phyloP scores from a whole-genome alignment of 1,140 invertebrate genomes.

The Ceratoteleas bidentatus region DNA sequence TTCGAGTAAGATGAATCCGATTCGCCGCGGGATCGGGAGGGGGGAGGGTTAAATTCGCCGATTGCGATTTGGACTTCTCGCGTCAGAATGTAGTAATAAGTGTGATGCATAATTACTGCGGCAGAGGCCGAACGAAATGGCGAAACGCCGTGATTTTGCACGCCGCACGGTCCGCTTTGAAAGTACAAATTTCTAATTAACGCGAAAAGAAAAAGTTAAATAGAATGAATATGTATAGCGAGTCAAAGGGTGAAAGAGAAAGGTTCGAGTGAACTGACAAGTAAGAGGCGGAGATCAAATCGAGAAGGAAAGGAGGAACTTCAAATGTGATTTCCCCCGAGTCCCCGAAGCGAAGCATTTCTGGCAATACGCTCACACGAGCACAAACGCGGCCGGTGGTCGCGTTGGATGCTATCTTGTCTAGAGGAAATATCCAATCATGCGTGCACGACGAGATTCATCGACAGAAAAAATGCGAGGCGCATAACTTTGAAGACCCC shows the following conservation, averaged over 20 bases:
- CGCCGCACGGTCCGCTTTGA: conserved; percentile 36
- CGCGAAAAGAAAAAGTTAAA: conserved; percentile 59
- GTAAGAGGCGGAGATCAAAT: conserved; percentile 62
- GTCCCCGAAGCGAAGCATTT: conserved; percentile 67
- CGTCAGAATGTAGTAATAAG: conserved; percentile 33
- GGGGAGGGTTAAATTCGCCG: no score
- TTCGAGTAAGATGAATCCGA: no score
- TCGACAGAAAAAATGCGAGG: conserved; percentile 62
- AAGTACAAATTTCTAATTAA: conserved; percentile 60
- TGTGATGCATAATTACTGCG: conserved; percentile 30
- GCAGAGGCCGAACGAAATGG: conserved; percentile 11
- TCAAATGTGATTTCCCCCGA: conserved; percentile 71
- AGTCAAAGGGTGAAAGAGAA: conserved; percentile 68
- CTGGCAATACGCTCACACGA: conserved; percentile 65
- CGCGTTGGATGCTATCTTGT: conserved; percentile 68
- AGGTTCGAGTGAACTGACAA: conserved; percentile 64
- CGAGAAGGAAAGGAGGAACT: conserved; percentile 65
- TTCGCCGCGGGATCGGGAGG: no score
- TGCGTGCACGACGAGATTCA: conserved; percentile 68
- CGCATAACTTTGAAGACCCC: conserved; percentile 61
- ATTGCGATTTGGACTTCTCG: background rate
- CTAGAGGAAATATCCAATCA: conserved; percentile 69
- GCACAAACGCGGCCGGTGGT: conserved; percentile 63
- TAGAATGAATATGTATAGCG: conserved; percentile 65
- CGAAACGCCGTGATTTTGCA: conserved; percentile 31